Evolutionary conservation across 2,888 invertebrate species (phyloP), one percentile per base, ranked within the genome.

Genomic region (Cheilosia scutellata): DNA sequence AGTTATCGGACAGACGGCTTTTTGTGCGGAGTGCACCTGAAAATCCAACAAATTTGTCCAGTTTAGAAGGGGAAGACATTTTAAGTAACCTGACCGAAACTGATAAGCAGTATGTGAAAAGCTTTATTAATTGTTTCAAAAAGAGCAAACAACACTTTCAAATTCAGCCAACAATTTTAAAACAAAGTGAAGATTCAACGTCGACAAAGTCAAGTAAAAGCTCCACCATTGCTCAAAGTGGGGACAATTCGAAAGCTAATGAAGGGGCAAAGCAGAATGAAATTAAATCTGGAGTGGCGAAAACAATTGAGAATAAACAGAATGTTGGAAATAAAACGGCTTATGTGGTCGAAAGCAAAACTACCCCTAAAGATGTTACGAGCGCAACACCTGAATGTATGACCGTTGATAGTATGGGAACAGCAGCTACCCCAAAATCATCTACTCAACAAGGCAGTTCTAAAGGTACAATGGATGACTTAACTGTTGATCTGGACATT

Each of bases 81-180:
- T 31, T 86, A 0, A 71, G 27, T 33, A 57, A 82, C 51, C 68
- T 75, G 5, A 58, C 55, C n/a, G 72, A 65, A 20, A 20, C 44
- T 11, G 86, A 86, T 7, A 40, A 76, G 20, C 66, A 57, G 25
- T 86, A 57, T 13, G 42, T 86, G 7, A 82, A 72, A 37, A 82
- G 49, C n/a, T 72, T 86, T 27, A 74, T 86, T 6, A 63, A 82
- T n/a, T 86, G 86, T 37, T 86, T 82, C 13, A 86, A 77, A n/a
- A 33, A 42, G 7, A 63, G 25, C 13, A 77, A 63, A 40, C 13
- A 62, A 0, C 20, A 42, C 33, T 72, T 72, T 11, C 40, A 53
- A 40, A 11, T 77, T 31, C 29, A 65, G 31, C 29, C 51, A 29
- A 49, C 13, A 6, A 57, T 25, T 29, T n/a, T n/a, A 27, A 49